These are phyloP conservation scores for Montipora efflorescens DNA, from an alignment of 64 coral and sea anemone species.

Conservation along the genomic window DNA sequence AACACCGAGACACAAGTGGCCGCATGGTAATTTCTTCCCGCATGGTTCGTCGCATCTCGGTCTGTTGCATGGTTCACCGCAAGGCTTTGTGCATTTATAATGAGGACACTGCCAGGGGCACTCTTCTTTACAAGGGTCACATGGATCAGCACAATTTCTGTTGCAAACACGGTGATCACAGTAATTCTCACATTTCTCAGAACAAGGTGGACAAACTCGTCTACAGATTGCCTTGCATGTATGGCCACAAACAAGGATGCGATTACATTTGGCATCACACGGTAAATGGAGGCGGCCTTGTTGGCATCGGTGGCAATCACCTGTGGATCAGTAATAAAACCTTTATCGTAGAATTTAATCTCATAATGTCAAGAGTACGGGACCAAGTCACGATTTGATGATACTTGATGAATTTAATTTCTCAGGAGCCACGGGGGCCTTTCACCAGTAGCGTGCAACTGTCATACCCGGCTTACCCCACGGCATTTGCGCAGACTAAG, in stretches of 20 bases:
- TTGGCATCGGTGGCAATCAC: slow-evolving; percentile 39
- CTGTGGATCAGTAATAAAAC: neutral
- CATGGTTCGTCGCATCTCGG: slow-evolving; percentile 72
- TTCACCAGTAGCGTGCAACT: too few species aligned
- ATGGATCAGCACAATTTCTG: slow-evolving; percentile 66
- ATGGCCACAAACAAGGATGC: slow-evolving; percentile 70
- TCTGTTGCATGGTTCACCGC: slow-evolving; percentile 58
- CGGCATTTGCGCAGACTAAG: too few species aligned
- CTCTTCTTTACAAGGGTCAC: slow-evolving; percentile 36
- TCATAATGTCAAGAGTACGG: too few species aligned
- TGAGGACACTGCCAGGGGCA: slow-evolving; percentile 71
- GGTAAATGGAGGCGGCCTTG: slow-evolving; percentile 41
- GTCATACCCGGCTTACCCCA: too few species aligned
- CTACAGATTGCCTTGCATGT: slow-evolving; percentile 45
- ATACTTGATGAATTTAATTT: too few species aligned
- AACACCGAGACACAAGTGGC: slow-evolving; percentile 74
- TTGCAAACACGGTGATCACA: slow-evolving; percentile 30
- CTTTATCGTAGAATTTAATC: too few species aligned
- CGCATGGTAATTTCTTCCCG: slow-evolving; percentile 30
- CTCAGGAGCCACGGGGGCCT: too few species aligned
- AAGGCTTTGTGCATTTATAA: slow-evolving; percentile 39
- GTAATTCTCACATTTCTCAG: slow-evolving; percentile 36
- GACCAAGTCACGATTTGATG: too few species aligned
- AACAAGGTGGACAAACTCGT: slow-evolving; percentile 79
- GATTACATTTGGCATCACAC: slow-evolving; percentile 61